These are phyloP conservation scores for Brachystomella parvula DNA, from an alignment of 1,140 invertebrate genomes.

Conservation along the genomic window DNA sequence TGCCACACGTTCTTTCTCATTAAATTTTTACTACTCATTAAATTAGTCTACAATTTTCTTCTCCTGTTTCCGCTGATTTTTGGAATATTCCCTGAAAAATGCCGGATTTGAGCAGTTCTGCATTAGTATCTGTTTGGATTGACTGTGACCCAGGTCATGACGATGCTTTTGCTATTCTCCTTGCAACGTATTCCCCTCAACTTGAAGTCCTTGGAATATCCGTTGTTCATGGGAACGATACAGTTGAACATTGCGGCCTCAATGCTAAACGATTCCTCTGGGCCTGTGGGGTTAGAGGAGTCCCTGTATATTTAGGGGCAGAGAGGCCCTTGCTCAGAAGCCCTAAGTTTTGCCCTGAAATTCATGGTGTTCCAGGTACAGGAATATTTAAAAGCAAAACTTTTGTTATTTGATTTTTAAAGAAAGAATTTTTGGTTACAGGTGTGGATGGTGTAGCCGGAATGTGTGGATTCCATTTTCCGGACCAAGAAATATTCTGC, in stretches of 20 bases:
- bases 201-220: conserved; percentile 18
- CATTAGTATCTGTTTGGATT: conserved; percentile 24
- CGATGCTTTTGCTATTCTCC: conserved; percentile 23
- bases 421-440: background rate
- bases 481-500: conserved; percentile 20
- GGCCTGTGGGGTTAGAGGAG: conserved; percentile 21
- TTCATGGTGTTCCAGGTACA: conserved; percentile 18
- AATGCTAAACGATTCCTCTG: conserved; percentile 21
- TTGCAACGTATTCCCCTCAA: conserved; percentile 15
- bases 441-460: conserved; percentile 24
- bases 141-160: conserved; percentile 30
- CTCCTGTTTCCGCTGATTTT: too few relatives aligned
- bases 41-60: too few relatives aligned
- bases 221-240: conserved; percentile 28
- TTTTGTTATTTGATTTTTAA: background rate
- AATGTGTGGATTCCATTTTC: conserved; percentile 29
- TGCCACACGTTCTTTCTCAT: too few relatives aligned
- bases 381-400: background rate
- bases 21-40: too few relatives aligned
- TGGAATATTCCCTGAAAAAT: too few relatives aligned
- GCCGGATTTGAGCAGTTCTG: too few relatives aligned
- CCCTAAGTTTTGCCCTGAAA: conserved; percentile 24
- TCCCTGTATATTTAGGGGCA: conserved; percentile 16
- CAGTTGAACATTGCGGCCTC: conserved; percentile 16
- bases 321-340: conserved; percentile 14